Evolutionary conservation across 1,140 invertebrate species (phyloP).

Genomic region (Panagrolaimus sp.): DNA sequence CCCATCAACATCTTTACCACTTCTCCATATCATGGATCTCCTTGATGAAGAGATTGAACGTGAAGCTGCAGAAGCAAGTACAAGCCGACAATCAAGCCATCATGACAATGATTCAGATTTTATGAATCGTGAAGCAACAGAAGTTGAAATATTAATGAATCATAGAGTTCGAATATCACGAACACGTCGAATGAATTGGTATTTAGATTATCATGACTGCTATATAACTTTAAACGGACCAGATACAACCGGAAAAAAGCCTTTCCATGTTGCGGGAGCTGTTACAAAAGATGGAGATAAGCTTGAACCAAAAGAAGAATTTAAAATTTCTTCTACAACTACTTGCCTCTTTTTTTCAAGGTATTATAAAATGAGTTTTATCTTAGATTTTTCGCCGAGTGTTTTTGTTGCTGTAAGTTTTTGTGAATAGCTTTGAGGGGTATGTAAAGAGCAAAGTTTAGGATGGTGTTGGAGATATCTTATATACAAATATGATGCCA

Average conservation of each 20-base stretch:
- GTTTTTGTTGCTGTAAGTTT: conserved; percentile 9
- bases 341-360: neutral
- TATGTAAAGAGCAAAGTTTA: neutral
- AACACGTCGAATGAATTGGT: conserved; percentile 10
- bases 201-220: neutral
- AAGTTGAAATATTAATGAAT: neutral
- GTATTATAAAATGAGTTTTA: neutral
- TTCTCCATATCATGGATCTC: too few species aligned
- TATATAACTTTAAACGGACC: neutral
- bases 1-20: too few species aligned
- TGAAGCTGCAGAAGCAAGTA: too few species aligned
- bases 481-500: conserved; percentile 1
- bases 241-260: neutral
- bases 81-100: too few species aligned
- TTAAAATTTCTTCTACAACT: neutral
- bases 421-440: neutral
- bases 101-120: too few species aligned
- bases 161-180: conserved; percentile 1
- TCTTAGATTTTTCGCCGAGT: neutral
- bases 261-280: neutral
- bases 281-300: neutral
- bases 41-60: too few species aligned
- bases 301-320: neutral
- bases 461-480: conserved; percentile 1
- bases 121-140: neutral